Evolutionary conservation across 2,888 invertebrate genomes (phyloP).

Genomic region (Diplazon laetatorius): DNA sequence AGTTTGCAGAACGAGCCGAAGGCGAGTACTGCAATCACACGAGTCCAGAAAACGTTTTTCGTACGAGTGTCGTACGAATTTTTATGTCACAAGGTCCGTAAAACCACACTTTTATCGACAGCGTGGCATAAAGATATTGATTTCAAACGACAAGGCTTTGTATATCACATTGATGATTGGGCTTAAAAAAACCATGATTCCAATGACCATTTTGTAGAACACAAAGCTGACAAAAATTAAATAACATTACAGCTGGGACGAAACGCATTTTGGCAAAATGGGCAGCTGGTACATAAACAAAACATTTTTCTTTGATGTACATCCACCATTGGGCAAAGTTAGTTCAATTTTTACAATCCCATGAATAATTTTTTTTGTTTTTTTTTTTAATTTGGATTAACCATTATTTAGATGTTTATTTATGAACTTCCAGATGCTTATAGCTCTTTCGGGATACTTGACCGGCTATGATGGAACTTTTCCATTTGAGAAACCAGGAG

Average conservation of each 20-base stretch:
- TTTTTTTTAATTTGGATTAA: neutral
- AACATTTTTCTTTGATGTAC: constrained; percentile 99
- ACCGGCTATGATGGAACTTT: constrained; percentile 97
- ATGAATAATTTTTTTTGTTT: constrained; percentile 64
- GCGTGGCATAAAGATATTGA: too few relatives aligned
- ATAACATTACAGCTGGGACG: constrained; percentile 92
- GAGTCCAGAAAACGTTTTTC: too few relatives aligned
- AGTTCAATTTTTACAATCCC: constrained; percentile 32
- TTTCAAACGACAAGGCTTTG: too few relatives aligned
- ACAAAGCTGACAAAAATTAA: constrained; percentile 40
- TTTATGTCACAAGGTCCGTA: too few relatives aligned
- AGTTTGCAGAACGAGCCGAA: too few relatives aligned
- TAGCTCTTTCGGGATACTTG: constrained; percentile 94
- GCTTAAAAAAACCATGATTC: too few relatives aligned
- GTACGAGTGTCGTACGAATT: too few relatives aligned
- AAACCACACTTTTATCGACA: too few relatives aligned
- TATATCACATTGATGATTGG: too few relatives aligned
- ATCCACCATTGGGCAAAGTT: constrained; percentile 98
- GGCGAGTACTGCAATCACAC: too few relatives aligned
- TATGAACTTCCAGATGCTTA: constrained; percentile 90
- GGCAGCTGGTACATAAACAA: constrained; percentile 99
- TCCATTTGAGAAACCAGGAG: constrained; percentile 97
- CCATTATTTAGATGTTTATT: constrained; percentile 35
- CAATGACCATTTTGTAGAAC: constrained; percentile 29
- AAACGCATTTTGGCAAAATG: constrained; percentile 99